Evolutionary conservation across 2,797 vertebrate species (phyloP).

Genomic region (Rallus crepitans): DNA sequence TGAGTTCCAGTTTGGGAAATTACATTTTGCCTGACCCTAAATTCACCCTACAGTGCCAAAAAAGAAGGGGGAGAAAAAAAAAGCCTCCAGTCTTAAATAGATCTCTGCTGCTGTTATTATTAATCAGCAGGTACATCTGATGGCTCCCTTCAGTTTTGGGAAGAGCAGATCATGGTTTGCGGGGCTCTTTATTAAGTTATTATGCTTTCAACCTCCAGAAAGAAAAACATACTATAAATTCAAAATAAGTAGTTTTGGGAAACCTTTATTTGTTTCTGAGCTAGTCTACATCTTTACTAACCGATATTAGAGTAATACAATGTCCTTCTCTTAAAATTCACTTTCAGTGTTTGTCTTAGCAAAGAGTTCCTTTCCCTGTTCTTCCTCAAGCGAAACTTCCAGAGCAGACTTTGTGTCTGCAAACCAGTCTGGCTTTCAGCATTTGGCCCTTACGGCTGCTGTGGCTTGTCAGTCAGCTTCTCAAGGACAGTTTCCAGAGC

Average conservation of each 20-base stretch:
- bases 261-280: neutral
- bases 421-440: neutral
- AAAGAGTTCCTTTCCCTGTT: neutral
- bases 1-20: neutral
- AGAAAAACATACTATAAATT: neutral
- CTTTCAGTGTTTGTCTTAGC: neutral
- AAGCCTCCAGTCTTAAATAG: neutral
- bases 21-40: slow-evolving; percentile 15
- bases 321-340: slow-evolving; percentile 7
- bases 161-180: neutral
- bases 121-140: neutral
- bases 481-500: neutral
- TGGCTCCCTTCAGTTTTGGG: neutral
- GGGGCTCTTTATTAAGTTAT: neutral
- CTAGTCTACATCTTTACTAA: neutral
- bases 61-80: neutral
- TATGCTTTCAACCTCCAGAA: neutral
- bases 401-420: neutral
- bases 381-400: neutral
- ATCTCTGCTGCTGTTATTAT: neutral
- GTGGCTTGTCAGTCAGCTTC: neutral
- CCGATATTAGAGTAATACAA: neutral
- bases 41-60: neutral
- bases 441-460: neutral
- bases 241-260: neutral